Conservation (phyloP, 2,888 invertebrate genomes). For the Geotrupes spiniger region DNA sequence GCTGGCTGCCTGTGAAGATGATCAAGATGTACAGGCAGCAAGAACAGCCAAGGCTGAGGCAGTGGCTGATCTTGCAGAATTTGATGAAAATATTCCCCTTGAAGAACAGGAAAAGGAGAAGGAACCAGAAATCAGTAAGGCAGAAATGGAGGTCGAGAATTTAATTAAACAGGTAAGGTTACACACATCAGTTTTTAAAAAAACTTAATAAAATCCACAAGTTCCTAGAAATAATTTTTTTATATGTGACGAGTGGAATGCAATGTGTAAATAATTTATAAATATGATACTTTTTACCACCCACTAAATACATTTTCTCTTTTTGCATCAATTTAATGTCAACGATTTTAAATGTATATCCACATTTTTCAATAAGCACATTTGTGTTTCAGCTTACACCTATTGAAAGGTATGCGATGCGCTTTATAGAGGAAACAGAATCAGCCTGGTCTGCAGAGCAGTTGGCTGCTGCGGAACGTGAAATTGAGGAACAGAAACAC, state of each 20-base stretch:
- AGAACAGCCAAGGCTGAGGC: slow-evolving; percentile 86
- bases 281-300: too few species aligned
- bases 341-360: too few species aligned
- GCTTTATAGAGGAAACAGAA: slow-evolving; percentile 84
- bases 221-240: too few species aligned
- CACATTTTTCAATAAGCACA: too few species aligned
- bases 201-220: too few species aligned
- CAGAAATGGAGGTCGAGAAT: slow-evolving; percentile 69
- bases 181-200: too few species aligned
- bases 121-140: slow-evolving; percentile 64
- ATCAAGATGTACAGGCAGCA: slow-evolving; percentile 90
- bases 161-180: slow-evolving; percentile 67
- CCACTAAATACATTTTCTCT: too few species aligned
- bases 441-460: slow-evolving; percentile 81
- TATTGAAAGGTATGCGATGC: slow-evolving; percentile 93
- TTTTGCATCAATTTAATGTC: too few species aligned
- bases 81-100: slow-evolving; percentile 91
- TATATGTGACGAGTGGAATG: too few species aligned
- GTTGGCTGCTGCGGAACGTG: slow-evolving; percentile 82
- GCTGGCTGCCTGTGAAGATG: slow-evolving; percentile 90
- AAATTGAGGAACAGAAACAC: slow-evolving; percentile 79
- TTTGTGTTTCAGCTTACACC: slow-evolving; percentile 87
- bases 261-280: too few species aligned
- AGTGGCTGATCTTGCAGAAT: slow-evolving; percentile 87
- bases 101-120: slow-evolving; percentile 63